phyloP scores from a whole-genome alignment of 1,140 invertebrate species.

The Dendrolimus punctatus region DNA sequence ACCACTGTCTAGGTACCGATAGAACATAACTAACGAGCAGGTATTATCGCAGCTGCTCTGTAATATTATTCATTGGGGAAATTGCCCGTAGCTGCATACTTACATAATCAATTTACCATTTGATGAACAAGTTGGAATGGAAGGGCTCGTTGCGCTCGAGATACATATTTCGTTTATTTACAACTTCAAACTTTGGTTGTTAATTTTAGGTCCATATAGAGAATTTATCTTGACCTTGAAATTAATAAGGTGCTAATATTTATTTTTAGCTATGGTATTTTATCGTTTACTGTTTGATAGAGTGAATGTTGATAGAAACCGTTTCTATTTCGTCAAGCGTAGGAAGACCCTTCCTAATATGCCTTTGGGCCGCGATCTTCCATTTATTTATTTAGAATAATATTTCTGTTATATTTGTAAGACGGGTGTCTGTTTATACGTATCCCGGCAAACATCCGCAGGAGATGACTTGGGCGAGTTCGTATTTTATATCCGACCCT shows the following conservation, averaged over 20 bases:
- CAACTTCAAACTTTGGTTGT: no score
- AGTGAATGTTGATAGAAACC: no score
- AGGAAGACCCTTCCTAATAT: no score
- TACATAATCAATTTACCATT: slow-evolving; percentile 7
- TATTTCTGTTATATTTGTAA: slow-evolving; percentile 2
- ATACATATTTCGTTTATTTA: no score
- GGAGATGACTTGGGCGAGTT: slow-evolving; percentile 35
- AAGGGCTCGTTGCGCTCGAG: no score
- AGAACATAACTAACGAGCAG: slow-evolving; percentile 24
- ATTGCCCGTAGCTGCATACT: slow-evolving; percentile 13
- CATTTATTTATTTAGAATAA: slow-evolving; percentile 1
- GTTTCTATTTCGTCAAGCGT: no score
- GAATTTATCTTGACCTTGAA: no score
- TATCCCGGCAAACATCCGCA: slow-evolving; percentile 27
- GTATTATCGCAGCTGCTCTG: slow-evolving; percentile 30
- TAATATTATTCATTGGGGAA: slow-evolving; percentile 22
- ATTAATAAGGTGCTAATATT: no score
- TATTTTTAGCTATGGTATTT: no score
- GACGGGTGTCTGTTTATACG: slow-evolving; percentile 15
- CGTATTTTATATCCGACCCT: slow-evolving; percentile 34
- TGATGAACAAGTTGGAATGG: background rate
- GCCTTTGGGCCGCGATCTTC: no score
- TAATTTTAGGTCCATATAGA: no score
- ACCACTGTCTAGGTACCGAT: slow-evolving; percentile 22
- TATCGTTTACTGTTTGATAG: no score